Base-by-base conservation (phyloP, 2,797 vertebrate species). In the Macropus fuliginosus region DNA sequence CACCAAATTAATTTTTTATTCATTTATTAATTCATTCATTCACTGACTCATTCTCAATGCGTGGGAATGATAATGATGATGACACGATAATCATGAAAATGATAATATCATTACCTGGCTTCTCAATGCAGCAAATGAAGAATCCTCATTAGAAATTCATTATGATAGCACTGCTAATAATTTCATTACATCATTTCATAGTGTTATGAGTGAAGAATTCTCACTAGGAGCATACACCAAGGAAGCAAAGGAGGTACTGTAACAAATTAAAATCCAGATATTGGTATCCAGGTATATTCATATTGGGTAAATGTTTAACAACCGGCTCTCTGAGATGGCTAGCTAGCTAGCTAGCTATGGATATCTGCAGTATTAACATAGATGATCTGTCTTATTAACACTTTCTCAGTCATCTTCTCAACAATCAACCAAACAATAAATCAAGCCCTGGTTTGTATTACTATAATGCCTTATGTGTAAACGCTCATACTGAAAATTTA, bases 201-300 rank as follows among this genome's bases (percentile, higher is more conserved):
- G 74, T 10, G 74, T 12, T 46, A 87, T 46, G 18, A 91, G 59
- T 56, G 91, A 90, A n/a, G 55, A 55, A 57, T 57, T 95, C 96
- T 93, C 57, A 91, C 66, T 93, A 29, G 56, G 56, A 93, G 56
- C 62, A 28, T 40, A 55, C 55, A 91, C 1, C 11, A 90, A 27
- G 52, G 92, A 81, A 54, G 29, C 27, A 74, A 92, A 94, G 34
- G 56, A 92, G 50, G 92, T 95, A 62, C 55, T 90, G 54, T 46
- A 95, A 93, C 89, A 56, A 89, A 89, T n/a, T 91, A 62, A 94
- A 81, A 91, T 93, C 57, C 55, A 59, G 62, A 74, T 21, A 46
- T 46, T 52, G 52, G 52, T 52, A 52, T 52, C 52, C 52, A 52
- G 52, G 52, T 6, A 52, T 52, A 52, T 8, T 6, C 52, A 3